Conservation (phyloP, 2,113 vertebrate genomes). For the Leuciscus idus region DNA sequence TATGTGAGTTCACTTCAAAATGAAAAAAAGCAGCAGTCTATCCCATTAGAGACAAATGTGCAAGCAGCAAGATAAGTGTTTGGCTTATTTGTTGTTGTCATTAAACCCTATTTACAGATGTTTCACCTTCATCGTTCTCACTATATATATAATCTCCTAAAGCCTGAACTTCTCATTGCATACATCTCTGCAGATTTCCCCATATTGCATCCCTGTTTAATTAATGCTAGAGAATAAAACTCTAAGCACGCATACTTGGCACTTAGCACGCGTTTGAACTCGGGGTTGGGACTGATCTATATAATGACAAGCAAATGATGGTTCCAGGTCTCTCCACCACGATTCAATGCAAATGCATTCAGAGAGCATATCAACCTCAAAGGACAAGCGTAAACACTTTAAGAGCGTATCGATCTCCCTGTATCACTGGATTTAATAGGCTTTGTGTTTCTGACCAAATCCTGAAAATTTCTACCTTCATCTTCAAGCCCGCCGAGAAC, state of each 20-base stretch:
- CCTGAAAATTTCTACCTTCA: slow-evolving; percentile 36
- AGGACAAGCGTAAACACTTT: slow-evolving; percentile 64
- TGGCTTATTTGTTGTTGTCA: slow-evolving; percentile 12
- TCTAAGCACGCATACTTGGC: not conserved
- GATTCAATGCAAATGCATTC: slow-evolving; percentile 65
- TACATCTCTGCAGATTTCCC: not conserved
- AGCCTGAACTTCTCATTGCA: not conserved
- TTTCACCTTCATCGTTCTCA: not conserved
- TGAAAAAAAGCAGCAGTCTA: not conserved
- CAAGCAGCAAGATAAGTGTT: slow-evolving; percentile 8
- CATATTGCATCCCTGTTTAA: not conserved
- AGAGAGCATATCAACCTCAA: slow-evolving; percentile 51
- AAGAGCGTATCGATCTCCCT: slow-evolving; percentile 67
- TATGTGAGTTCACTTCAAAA: slow-evolving; percentile 22
- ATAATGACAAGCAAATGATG: slow-evolving; percentile 55
- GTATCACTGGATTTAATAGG: slow-evolving; percentile 71
- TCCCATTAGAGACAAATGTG: slow-evolving; percentile 21
- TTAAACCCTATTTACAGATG: not conserved
- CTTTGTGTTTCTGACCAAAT: slow-evolving; percentile 65
- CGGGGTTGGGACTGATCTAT: slow-evolving; percentile 61
- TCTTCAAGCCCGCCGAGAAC: slow-evolving; percentile 21
- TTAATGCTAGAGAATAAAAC: slow-evolving; percentile 18
- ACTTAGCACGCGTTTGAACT: slow-evolving; percentile 40
- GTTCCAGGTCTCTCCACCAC: slow-evolving; percentile 57
- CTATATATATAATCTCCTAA: not conserved